Evolutionary conservation across 2,888 invertebrate species (phyloP), one percentile per base, ranked within the genome.

Genomic region (Myopa tessellatipennis): DNA sequence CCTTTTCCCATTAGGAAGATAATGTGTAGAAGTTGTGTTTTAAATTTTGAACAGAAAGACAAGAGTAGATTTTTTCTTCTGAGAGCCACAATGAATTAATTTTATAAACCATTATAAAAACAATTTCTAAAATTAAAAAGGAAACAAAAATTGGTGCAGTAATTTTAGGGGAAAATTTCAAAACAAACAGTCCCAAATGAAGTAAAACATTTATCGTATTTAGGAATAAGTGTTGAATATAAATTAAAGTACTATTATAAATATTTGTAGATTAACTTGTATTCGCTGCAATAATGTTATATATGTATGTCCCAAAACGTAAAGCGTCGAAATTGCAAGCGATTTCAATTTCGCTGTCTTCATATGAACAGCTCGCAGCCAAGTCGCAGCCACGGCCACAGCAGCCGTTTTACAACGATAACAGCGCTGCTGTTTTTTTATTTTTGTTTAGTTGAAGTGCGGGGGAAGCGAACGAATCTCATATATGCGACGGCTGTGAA

Each of bases 311-410:
- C 12, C 6, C 36, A 36, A 34, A 12, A 26, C 38, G 50, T 5
- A 52, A 58, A 26, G 38, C n/a, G 55, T n/a, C 55, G 55, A 65
- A 36, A 16, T n/a, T 40, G n/a, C 38, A n/a, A 60, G 45, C 10
- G 74, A 55, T 58, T 68, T 74, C 40, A 58, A 7, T 67, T 67
- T 82, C 84, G 86, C 84, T 82, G 84, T 85, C 83, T 85, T 84
- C 84, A 65, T 55, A 71, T 65, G 55, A 61, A 58, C 16, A 4
- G 38, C 40, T 52, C 63, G 36, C 58, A 73, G 77, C 74, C 74
- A 68, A 67, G 58, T 67, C 68, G 67, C 74, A 55, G 74, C 26
- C 67, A 68, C 61, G 7, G 74, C 36, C 40, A 67, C 52, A n/a
- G 65, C 74, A 50, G 67, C 65, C 26, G 63, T 50, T 63, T 40